Conservation (phyloP, 2,113 vertebrate species). For the Sphyrna mokarran region DNA sequence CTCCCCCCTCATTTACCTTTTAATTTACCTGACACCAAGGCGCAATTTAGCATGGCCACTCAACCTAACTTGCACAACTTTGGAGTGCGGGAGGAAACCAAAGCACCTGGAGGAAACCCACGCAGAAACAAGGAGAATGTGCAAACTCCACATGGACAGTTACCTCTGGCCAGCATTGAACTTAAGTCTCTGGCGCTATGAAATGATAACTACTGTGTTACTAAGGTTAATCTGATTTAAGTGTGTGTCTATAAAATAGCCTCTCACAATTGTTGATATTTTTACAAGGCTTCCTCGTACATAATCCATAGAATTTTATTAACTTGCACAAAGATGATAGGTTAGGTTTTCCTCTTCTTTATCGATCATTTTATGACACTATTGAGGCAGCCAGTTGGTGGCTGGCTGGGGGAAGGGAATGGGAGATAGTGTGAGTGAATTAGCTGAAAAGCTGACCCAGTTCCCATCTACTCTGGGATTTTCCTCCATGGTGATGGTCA, state of each 20-base stretch:
- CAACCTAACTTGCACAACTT: too few relatives aligned
- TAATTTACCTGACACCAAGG: too few relatives aligned
- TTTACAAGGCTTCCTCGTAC: neutral
- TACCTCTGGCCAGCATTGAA: too few relatives aligned
- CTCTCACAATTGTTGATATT: neutral
- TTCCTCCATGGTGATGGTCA: neutral
- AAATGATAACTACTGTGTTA: too few relatives aligned
- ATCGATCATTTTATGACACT: neutral
- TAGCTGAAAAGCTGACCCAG: neutral
- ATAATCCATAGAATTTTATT: neutral
- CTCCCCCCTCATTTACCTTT: too few relatives aligned
- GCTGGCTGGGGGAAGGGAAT: neutral
- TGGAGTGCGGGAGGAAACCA: too few relatives aligned
- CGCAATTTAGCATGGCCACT: too few relatives aligned
- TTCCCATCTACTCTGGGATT: neutral
- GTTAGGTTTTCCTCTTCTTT: neutral
- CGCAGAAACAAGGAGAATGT: too few relatives aligned
- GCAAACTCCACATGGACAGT: too few relatives aligned
- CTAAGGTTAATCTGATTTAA: neutral
- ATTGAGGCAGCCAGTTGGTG: neutral
- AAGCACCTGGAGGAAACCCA: too few relatives aligned
- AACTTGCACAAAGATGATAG: neutral
- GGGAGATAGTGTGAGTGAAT: neutral
- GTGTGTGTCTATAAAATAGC: neutral
- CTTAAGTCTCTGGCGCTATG: too few relatives aligned